Base-by-base conservation (phyloP, 2,888 invertebrate genomes). In the Synanthedon andrenaeformis region DNA sequence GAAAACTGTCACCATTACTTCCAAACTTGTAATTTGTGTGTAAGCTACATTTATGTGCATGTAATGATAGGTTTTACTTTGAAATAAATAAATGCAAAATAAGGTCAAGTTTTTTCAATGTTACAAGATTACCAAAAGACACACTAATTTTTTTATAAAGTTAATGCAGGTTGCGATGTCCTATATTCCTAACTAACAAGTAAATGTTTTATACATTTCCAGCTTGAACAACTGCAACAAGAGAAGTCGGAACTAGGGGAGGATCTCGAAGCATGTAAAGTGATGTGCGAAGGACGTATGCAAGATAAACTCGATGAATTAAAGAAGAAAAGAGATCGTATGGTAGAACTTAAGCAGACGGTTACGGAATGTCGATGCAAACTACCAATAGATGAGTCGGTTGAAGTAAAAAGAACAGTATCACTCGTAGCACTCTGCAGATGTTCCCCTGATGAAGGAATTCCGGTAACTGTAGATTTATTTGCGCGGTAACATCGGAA, bases 381-480 rank as follows among this genome's bases (percentile, higher is more conserved):
- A 58, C 11, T 74, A 42, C 87, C 87, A 0, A 63, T 73, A 0
- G 79, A 85, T 41, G 69, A 45, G 0, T 52, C 62, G 0, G 72
- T 84, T 12, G 74, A 82, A 59, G 85, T 66, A 12, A 82, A 77
- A 60, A 72, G 87, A 1, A 85, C 87, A 0, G 72, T 84, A 0
- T 87, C 87, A 0, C 60, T 86, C 0, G 86, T 77, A 3, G 84
- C 78, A 0, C 54, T 82, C 45, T 87, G 87, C 59, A 56, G 55
- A n/a, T 87, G 87, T 56, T 52, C 63, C 0, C 74, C 80, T 2
- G 79, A 77, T 52, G 76, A 81, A 52, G 70, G 67, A 52, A 42
- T 72, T 17, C 51, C 69, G 69, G 84, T 81, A 67, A 51, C 53
- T 52, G 35, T 10, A 35, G 10, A 35, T 10, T 10, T 35, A 35